A percentile compares a stretch with the other conserved stretches of the same genome.
Evolutionary conservation across 2,113 vertebrate genomes (phyloP).

Genomic region (Pelodiscus sinensis): DNA sequence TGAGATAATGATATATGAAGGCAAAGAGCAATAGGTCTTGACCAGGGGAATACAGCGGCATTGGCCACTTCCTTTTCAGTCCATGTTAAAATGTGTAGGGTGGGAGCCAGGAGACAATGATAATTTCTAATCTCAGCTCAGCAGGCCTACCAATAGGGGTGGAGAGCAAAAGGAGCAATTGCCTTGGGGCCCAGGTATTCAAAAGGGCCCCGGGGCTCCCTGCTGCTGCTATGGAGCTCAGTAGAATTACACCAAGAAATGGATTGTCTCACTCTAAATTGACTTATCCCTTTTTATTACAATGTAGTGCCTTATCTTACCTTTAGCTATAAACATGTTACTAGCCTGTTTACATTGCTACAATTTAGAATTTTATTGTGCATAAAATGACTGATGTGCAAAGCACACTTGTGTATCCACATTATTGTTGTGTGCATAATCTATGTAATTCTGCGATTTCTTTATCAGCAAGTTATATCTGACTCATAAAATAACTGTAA

Average conservation of each 20-base stretch:
- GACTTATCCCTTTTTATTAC: background rate
- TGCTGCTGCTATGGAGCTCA: background rate
- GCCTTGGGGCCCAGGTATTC: no score
- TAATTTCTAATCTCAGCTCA: background rate
- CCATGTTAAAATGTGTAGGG: background rate
- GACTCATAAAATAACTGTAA: background rate
- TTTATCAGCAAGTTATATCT: background rate
- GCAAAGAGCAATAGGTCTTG: background rate
- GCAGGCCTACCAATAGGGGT: no score
- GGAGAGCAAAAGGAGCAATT: no score
- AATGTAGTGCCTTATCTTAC: slow-evolving; percentile 12
- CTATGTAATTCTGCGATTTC: background rate
- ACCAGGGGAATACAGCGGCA: background rate
- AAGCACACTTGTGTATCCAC: background rate
- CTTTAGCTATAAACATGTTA: slow-evolving; percentile 24
- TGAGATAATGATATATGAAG: background rate
- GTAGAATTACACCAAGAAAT: background rate
- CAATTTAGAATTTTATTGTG: background rate
- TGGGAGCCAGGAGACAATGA: no score
- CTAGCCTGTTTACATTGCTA: slow-evolving; percentile 26
- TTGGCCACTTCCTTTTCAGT: background rate
- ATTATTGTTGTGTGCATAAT: background rate
- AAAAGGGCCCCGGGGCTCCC: no score
- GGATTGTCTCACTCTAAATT: background rate
- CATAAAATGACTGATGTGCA: background rate